A percentile compares a stretch with the other conserved stretches of the same genome.
Evolutionary conservation across 2,888 invertebrate species (phyloP).

Genomic region (Seira ritae): DNA sequence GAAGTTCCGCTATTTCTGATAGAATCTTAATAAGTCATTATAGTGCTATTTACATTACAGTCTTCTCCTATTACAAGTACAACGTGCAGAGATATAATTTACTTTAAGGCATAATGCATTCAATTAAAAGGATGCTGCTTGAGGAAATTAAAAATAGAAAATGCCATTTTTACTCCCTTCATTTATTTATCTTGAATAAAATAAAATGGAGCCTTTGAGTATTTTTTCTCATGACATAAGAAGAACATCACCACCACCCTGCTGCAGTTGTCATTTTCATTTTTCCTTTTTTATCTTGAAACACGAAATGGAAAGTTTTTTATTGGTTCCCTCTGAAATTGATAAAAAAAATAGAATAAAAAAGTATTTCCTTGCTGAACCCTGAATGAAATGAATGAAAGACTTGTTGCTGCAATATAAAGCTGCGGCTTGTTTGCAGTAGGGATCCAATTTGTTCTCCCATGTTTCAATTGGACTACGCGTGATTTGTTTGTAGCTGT

Average conservation of each 20-base stretch:
- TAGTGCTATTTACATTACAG: too few relatives aligned
- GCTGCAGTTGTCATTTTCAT: not conserved
- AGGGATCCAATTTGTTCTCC: not conserved
- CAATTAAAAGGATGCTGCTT: not conserved
- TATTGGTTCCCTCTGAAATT: conserved; percentile 4
- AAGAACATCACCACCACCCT: not conserved
- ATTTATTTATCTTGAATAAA: not conserved
- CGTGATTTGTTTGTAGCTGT: not conserved
- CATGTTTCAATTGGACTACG: not conserved
- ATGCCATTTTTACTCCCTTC: not conserved
- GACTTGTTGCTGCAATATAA: not conserved
- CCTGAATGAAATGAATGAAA: not conserved
- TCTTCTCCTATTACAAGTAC: too few relatives aligned
- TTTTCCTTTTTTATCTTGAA: not conserved
- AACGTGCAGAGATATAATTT: too few relatives aligned
- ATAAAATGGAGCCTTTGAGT: conserved; percentile 3
- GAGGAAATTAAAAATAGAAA: conserved; percentile 9
- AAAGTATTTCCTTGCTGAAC: too few relatives aligned
- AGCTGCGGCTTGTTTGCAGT: not conserved
- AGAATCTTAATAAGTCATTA: too few relatives aligned
- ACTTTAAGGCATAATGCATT: not conserved
- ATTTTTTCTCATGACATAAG: conserved; percentile 6
- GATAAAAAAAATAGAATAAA: not conserved
- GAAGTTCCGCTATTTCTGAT: too few relatives aligned
- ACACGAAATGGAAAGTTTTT: conserved; percentile 12